Evolutionary conservation across 92 coral and sea anemone species (phyloP).

Genomic region (Porites rus): DNA sequence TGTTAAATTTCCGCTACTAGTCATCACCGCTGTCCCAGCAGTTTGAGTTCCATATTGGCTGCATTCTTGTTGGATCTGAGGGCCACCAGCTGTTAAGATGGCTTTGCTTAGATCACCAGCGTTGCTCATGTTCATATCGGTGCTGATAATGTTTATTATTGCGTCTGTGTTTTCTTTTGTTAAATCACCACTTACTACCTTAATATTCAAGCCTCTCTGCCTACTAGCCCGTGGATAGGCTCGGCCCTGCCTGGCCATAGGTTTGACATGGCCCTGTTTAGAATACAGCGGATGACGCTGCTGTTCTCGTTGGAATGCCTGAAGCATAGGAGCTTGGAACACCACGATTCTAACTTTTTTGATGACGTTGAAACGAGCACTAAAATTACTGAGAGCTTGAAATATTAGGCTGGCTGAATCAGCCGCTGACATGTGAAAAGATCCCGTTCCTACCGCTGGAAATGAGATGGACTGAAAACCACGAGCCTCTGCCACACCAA

Average conservation of each 20-base stretch:
- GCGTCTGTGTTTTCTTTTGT: conserved; percentile 65
- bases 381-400: conserved; percentile 48
- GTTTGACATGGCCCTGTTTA: background rate
- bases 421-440: conserved; percentile 34
- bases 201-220: conserved; percentile 12
- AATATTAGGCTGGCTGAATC: conserved; percentile 44
- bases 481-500: background rate
- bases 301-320: conserved; percentile 9
- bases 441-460: conserved; percentile 25
- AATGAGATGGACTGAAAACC: too few relatives aligned
- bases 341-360: conserved; percentile 32
- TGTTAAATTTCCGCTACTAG: conserved; percentile 59
- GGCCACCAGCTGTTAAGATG: conserved; percentile 11
- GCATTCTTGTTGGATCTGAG: conserved; percentile 54
- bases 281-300: too few relatives aligned
- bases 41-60: conserved; percentile 43
- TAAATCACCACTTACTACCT: conserved; percentile 48
- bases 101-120: conserved; percentile 79
- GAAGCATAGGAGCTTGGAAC: too few relatives aligned
- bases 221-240: background rate
- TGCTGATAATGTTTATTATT: conserved; percentile 70
- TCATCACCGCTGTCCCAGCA: conserved; percentile 70
- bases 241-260: background rate
- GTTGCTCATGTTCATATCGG: conserved; percentile 68
- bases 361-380: conserved; percentile 35